Conservation (phyloP, 2,113 vertebrate genomes). For the Prionailurus bengalensis region DNA sequence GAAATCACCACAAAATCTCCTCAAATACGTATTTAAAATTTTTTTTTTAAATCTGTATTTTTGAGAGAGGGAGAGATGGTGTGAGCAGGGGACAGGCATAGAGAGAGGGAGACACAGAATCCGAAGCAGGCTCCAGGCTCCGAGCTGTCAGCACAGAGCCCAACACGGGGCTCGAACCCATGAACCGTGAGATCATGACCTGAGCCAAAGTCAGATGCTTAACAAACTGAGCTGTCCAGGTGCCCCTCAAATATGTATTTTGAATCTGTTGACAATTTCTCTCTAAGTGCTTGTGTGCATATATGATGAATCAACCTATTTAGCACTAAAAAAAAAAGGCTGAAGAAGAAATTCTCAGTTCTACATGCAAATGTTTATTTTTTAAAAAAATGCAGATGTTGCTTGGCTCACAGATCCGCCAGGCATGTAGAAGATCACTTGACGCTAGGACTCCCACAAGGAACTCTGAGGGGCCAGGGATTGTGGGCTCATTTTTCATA, state of each 20-base stretch:
- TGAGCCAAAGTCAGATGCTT: too few relatives aligned
- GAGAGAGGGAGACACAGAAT: too few relatives aligned
- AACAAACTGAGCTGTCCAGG: too few relatives aligned
- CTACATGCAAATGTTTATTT: slow-evolving; percentile 54
- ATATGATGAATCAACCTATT: slow-evolving; percentile 15
- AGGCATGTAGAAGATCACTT: slow-evolving; percentile 69
- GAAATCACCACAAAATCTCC: background rate
- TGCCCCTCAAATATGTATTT: background rate
- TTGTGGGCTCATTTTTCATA: slow-evolving; percentile 71
- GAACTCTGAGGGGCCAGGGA: slow-evolving; percentile 59
- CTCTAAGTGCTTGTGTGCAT: background rate
- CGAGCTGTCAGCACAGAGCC: too few relatives aligned
- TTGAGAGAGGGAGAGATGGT: too few relatives aligned
- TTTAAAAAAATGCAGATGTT: slow-evolving; percentile 65
- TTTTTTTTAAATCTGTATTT: too few relatives aligned
- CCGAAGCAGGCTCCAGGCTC: too few relatives aligned
- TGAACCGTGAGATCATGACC: too few relatives aligned
- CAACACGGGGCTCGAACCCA: too few relatives aligned
- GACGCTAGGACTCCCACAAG: slow-evolving; percentile 62
- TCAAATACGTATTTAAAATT: background rate
- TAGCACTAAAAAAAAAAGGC: slow-evolving; percentile 39
- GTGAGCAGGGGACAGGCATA: too few relatives aligned
- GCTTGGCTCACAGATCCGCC: slow-evolving; percentile 49
- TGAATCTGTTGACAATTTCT: slow-evolving; percentile 10
- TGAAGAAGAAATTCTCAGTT: slow-evolving; percentile 71